These are phyloP conservation scores for Drosophila nigrodunni DNA, from an alignment of 1,140 invertebrate species.

Conservation along the genomic window DNA sequence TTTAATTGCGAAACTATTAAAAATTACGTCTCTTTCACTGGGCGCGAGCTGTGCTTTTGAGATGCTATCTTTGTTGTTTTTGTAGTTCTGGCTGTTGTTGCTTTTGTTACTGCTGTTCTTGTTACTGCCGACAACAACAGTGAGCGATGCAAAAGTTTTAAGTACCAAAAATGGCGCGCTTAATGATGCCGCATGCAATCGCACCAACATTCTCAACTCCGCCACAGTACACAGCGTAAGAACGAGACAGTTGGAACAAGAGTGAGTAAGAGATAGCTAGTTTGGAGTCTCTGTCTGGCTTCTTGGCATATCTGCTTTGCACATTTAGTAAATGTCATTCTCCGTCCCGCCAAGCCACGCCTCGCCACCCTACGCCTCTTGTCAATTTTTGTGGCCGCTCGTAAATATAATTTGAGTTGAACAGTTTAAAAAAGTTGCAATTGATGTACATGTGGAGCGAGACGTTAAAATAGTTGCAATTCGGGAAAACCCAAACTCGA, in stretches of 20 bases:
- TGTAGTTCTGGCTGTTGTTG: neutral
- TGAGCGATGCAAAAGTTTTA: slow-evolving; percentile 69
- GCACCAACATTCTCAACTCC: slow-evolving; percentile 64
- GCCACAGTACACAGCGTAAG: neutral
- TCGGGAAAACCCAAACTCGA: slow-evolving; percentile 7
- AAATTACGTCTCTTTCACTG: slow-evolving; percentile 77
- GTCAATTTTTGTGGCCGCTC: slow-evolving; percentile 65
- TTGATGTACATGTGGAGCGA: slow-evolving; percentile 49
- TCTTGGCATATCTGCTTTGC: slow-evolving; percentile 82
- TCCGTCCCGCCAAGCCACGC: neutral
- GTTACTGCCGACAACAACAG: slow-evolving; percentile 30
- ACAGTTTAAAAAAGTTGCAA: slow-evolving; percentile 75
- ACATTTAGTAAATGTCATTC: slow-evolving; percentile 59
- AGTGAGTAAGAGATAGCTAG: slow-evolving; percentile 5
- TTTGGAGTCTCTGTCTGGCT: slow-evolving; percentile 72
- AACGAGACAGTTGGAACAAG: slow-evolving; percentile 53
- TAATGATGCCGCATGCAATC: slow-evolving; percentile 70
- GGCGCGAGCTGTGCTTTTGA: slow-evolving; percentile 32
- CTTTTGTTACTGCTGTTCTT: slow-evolving; percentile 24
- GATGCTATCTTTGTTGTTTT: slow-evolving; percentile 14
- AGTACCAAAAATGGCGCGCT: slow-evolving; percentile 77
- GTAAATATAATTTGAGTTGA: slow-evolving; percentile 78
- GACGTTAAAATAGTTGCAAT: slow-evolving; percentile 43
- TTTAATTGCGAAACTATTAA: slow-evolving; percentile 84
- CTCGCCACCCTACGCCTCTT: slow-evolving; percentile 2